Conservation (phyloP, 2,888 invertebrate genomes). For the Oasisia sp. region DNA sequence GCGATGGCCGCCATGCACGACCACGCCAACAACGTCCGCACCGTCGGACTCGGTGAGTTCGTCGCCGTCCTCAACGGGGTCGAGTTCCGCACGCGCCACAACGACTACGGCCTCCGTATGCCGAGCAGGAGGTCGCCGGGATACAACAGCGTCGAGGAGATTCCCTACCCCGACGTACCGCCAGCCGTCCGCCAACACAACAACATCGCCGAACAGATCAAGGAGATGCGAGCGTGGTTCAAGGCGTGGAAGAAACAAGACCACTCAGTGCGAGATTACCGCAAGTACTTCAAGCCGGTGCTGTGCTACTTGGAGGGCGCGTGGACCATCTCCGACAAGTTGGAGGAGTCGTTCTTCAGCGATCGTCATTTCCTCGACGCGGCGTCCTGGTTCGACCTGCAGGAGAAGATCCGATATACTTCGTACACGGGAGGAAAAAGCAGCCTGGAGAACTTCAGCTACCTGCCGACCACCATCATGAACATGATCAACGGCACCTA, state of each 20-base stretch:
- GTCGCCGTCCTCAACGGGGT: conserved; percentile 51
- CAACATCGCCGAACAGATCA: conserved; percentile 38
- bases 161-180: conserved; percentile 54
- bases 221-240: conserved; percentile 56
- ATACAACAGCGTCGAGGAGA: conserved; percentile 47
- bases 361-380: conserved; percentile 56
- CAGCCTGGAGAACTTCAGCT: conserved; percentile 51
- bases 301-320: conserved; percentile 55
- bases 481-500: conserved; percentile 39
- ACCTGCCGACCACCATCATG: conserved; percentile 52
- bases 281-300: conserved; percentile 53
- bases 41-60: conserved; percentile 48
- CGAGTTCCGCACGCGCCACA: conserved; percentile 57
- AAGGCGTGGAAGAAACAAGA: conserved; percentile 54
- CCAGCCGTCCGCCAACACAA: conserved; percentile 5
- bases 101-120: conserved; percentile 48
- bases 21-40: conserved; percentile 52
- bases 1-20: conserved; percentile 49
- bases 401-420: conserved; percentile 51
- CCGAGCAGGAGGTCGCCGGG: conserved; percentile 38
- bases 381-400: conserved; percentile 45
- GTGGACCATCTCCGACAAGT: conserved; percentile 48
- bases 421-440: conserved; percentile 51
- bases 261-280: conserved; percentile 45
- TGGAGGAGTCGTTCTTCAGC: conserved; percentile 55